These are phyloP conservation scores for Psylliodes chrysocephalus DNA, from an alignment of 2,888 invertebrate species.

Conservation along the genomic window DNA sequence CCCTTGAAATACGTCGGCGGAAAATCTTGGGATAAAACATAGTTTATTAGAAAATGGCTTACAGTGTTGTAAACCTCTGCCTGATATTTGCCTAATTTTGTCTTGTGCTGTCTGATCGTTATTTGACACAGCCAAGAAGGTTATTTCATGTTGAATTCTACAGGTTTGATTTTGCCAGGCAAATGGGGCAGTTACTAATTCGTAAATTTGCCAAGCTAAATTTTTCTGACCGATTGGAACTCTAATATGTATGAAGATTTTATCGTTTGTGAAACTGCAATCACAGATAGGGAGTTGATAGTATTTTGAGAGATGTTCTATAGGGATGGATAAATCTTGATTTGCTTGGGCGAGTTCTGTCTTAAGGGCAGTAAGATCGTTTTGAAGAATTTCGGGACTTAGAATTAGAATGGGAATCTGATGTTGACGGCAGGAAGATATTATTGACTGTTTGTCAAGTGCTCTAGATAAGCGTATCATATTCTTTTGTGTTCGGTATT, in stretches of 20 bases:
- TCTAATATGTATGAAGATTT: too few species aligned
- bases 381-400: too few species aligned
- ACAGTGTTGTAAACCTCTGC: conserved; percentile 31
- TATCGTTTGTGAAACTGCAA: too few species aligned
- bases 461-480: not conserved
- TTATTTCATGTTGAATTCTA: conserved; percentile 28
- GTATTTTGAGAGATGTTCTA: conserved; percentile 21
- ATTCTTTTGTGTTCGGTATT: not conserved
- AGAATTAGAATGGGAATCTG: not conserved
- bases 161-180: too few species aligned
- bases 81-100: too few species aligned
- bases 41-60: conserved; percentile 35
- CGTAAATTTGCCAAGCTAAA: conserved; percentile 30
- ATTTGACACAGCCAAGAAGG: conserved; percentile 12
- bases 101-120: too few species aligned
- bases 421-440: too few species aligned
- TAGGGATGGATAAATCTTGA: conserved; percentile 34
- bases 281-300: conserved; percentile 41
- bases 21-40: conserved; percentile 39
- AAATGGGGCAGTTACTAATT: conserved; percentile 40
- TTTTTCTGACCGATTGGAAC: conserved; percentile 32
- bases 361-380: too few species aligned
- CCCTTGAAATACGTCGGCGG: too few species aligned
- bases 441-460: not conserved
- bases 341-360: conserved; percentile 3